A percentile compares a stretch with the other conserved stretches of the same genome.
Evolutionary conservation across 2,888 invertebrate genomes (phyloP).

Genomic region (Parasteatoda lunata): DNA sequence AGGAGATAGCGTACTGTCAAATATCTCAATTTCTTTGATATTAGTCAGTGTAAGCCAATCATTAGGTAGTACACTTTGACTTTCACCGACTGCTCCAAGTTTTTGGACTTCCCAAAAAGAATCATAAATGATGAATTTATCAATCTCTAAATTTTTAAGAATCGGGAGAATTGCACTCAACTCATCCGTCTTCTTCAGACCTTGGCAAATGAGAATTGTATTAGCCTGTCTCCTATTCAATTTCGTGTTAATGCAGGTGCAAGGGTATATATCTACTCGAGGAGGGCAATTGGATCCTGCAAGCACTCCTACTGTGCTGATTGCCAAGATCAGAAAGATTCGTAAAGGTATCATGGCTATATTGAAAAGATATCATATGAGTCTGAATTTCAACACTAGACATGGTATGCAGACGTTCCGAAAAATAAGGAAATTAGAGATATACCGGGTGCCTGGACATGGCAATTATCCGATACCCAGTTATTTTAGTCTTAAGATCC

Average conservation of each 20-base stretch:
- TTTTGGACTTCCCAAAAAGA: conserved; percentile 35
- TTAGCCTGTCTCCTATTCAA: not conserved
- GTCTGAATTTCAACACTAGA: no score
- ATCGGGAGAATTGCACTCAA: conserved; percentile 10
- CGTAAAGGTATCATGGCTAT: no score
- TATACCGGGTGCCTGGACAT: no score
- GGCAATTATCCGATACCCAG: no score
- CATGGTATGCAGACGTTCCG: no score
- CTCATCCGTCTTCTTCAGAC: conserved; percentile 12
- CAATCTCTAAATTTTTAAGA: conserved; percentile 29
- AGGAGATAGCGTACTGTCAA: conserved; percentile 25
- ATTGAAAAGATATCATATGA: no score
- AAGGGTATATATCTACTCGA: conserved; percentile 40
- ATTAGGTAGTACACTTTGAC: not conserved
- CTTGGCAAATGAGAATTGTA: conserved; percentile 37
- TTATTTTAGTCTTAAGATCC: no score
- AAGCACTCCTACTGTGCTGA: not conserved
- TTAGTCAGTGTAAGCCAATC: conserved; percentile 35
- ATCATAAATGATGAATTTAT: conserved; percentile 41
- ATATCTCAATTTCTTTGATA: conserved; percentile 43
- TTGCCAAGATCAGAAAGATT: not conserved
- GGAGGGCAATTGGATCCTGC: conserved; percentile 35
- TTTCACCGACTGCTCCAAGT: not conserved
- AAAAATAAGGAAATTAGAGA: no score
- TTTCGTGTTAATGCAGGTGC: conserved; percentile 22